Evolutionary conservation across 2,113 vertebrate species (phyloP).

Genomic region (Tychaedon coryphoeus): DNA sequence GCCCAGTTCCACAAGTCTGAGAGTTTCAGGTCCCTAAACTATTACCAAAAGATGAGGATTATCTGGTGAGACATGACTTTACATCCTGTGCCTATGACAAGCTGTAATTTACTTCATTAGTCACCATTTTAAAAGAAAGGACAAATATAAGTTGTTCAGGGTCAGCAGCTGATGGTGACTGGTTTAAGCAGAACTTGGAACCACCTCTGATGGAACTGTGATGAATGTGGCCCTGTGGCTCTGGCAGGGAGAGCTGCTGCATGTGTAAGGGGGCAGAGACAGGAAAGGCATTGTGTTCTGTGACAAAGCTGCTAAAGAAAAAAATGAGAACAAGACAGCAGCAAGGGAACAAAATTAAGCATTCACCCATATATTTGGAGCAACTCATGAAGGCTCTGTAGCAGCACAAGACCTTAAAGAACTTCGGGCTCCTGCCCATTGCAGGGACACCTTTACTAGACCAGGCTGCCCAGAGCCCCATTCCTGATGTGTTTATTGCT

Average conservation of each 20-base stretch:
- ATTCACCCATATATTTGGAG: not conserved
- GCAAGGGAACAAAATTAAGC: not conserved
- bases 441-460: not conserved
- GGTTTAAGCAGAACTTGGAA: not conserved
- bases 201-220: not conserved
- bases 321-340: not conserved
- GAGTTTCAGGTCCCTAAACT: not conserved
- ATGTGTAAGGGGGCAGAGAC: not conserved
- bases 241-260: not conserved
- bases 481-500: not conserved
- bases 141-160: not conserved
- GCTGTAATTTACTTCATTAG: not conserved
- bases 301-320: not conserved
- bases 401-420: not conserved
- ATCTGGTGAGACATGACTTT: not conserved
- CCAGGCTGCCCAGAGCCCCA: not conserved
- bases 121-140: not conserved
- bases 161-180: not conserved
- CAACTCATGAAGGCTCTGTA: not conserved
- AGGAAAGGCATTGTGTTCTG: not conserved
- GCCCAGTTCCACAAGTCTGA: not conserved
- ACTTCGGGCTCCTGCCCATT: not conserved
- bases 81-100: not conserved
- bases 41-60: rapidly evolving
- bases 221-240: not conserved